Evolutionary conservation across 2,888 invertebrate species (phyloP), one percentile per base, ranked within the genome.

Genomic region (Athalia cordata): DNA sequence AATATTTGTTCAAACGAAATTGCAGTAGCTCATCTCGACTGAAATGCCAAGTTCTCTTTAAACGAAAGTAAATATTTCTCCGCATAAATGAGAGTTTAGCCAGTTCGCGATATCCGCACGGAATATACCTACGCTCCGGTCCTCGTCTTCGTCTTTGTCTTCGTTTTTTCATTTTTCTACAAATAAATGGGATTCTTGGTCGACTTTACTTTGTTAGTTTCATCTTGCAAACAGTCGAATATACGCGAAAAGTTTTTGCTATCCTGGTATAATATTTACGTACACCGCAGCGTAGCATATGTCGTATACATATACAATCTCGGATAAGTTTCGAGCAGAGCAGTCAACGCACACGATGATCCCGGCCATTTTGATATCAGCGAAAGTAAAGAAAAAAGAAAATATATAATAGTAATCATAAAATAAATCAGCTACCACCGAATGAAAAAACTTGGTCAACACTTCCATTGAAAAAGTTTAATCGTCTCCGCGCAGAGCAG

Each of bases 391-490:
- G 43, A 11, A 8, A 11, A 11, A 13, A 6, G 15, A 52, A 4
- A 52, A 8, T n/a, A n/a, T n/a, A n/a, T 6, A 29, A 43, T 7
- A 59, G 13, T 3, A 1, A 47, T 45, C 4, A 8, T 5, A 13
- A n/a, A 59, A 57, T 4, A 55, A 55, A 55, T 4, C 6, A 55
- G 7, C 4, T 11, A 55, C 6, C 11, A 43, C 43, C 6, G 15
- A 61, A 68, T 6, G 11, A 77, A 68, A 67, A 59, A 57, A 43
- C 43, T 49, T 50, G 8, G 57, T 52, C 68, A 61, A 50, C 29
- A 9, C 50, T 77, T 77, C 77, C 72, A 81, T 81, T 79, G 80
- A 81, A 77, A 81, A 81, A 80, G 79, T 81, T 81, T 80, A 70
- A 81, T 81, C 59, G 76, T 50, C 72, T 77, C 15, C 72, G 9